These are phyloP conservation scores for Aphrophora alni DNA, from an alignment of 2,888 invertebrate species.

Conservation along the genomic window DNA sequence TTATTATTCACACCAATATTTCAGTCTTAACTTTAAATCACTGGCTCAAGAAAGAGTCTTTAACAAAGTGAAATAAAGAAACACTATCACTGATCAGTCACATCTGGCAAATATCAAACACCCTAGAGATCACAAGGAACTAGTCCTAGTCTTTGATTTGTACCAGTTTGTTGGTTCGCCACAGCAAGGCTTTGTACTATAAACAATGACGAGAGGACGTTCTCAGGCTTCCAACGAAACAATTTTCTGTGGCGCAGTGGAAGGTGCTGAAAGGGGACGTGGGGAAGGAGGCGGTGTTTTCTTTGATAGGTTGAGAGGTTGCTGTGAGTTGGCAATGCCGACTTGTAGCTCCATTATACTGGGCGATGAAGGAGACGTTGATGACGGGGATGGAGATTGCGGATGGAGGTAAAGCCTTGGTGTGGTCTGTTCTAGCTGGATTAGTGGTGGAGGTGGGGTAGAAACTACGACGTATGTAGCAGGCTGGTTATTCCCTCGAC, in stretches of 20 bases:
- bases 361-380: slow-evolving; percentile 57
- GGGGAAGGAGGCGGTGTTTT: slow-evolving; percentile 81
- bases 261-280: slow-evolving; percentile 61
- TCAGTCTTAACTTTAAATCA: slow-evolving; percentile 9
- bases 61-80: slow-evolving; percentile 10
- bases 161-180: slow-evolving; percentile 46
- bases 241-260: slow-evolving; percentile 63
- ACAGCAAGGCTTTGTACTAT: slow-evolving; percentile 48
- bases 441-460: slow-evolving; percentile 54
- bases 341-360: slow-evolving; percentile 79
- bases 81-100: slow-evolving; percentile 9
- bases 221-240: slow-evolving; percentile 62
- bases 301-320: slow-evolving; percentile 89
- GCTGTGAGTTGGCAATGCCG: slow-evolving; percentile 80
- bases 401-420: slow-evolving; percentile 57
- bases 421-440: slow-evolving; percentile 44
- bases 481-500: slow-evolving; percentile 55
- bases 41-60: neutral
- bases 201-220: slow-evolving; percentile 42
- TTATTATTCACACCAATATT: neutral
- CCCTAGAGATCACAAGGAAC: slow-evolving; percentile 49
- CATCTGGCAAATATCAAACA: slow-evolving; percentile 31
- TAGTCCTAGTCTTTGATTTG: slow-evolving; percentile 48
- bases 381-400: slow-evolving; percentile 59
- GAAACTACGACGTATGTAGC: slow-evolving; percentile 56